Conservation (phyloP, 2,113 vertebrate genomes). For the Mormyrus iriodes region DNA sequence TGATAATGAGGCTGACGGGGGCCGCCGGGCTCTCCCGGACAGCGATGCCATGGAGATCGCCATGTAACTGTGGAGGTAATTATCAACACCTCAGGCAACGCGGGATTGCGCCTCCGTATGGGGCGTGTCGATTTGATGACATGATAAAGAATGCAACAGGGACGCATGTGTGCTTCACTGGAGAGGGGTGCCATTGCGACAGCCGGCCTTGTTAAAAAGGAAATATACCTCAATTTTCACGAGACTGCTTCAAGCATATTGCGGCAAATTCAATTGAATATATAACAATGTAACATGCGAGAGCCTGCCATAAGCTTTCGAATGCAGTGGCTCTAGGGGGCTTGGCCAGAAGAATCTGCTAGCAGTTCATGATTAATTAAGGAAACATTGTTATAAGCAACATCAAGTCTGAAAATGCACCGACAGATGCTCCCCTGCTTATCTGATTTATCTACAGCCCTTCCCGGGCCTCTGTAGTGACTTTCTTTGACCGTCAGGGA, state of each 20-base stretch:
- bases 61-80: not conserved
- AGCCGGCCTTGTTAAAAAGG: not conserved
- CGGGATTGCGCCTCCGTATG: not conserved
- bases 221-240: not conserved
- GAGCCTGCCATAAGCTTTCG: not conserved
- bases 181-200: not conserved
- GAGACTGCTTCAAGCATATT: not conserved
- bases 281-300: not conserved
- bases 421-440: not conserved
- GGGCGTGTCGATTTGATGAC: not conserved
- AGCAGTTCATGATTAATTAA: not conserved
- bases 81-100: not conserved
- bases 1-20: not conserved
- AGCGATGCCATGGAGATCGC: constrained; percentile 11
- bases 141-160: not conserved
- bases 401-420: not conserved
- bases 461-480: not conserved
- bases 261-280: not conserved
- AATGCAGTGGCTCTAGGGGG: not conserved
- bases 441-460: not conserved
- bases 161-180: not conserved
- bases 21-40: not conserved
- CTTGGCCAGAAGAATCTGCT: no score
- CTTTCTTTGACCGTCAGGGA: not conserved
- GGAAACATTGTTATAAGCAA: not conserved